These are phyloP conservation scores for Autographa pulchrina DNA, from an alignment of 2,888 invertebrate genomes.

Conservation along the genomic window DNA sequence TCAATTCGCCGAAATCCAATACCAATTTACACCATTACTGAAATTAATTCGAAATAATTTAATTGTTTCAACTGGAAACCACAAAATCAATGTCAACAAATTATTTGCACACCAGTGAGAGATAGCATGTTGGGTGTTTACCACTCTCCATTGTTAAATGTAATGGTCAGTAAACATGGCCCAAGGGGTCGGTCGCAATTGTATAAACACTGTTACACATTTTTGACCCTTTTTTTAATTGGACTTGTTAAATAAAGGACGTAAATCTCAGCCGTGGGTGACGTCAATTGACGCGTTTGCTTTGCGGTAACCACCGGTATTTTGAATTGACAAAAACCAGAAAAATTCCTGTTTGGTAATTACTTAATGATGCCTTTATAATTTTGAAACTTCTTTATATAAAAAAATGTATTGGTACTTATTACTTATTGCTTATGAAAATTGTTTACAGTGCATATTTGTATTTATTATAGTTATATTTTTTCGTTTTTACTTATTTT, in stretches of 20 bases:
- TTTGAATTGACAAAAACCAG: not conserved
- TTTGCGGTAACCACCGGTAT: not conserved
- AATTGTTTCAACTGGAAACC: constrained; percentile 33
- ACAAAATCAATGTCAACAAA: constrained; percentile 52
- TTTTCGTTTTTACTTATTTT: too few species aligned
- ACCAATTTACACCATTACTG: constrained; percentile 3
- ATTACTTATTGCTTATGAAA: too few species aligned
- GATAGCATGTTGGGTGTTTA: constrained; percentile 29
- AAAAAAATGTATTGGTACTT: too few species aligned
- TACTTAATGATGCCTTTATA: too few species aligned
- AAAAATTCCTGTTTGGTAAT: too few species aligned
- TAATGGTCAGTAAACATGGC: constrained; percentile 47
- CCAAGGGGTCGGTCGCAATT: constrained; percentile 36
- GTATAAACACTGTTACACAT: constrained; percentile 25
- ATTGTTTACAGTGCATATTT: too few species aligned
- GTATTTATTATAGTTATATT: too few species aligned
- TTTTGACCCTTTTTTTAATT: constrained; percentile 48
- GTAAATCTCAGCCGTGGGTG: not conserved
- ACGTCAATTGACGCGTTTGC: not conserved
- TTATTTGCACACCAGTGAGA: constrained; percentile 35
- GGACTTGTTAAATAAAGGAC: constrained; percentile 25
- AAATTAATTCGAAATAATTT: constrained; percentile 18
- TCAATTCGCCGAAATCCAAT: not conserved
- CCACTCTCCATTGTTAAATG: constrained; percentile 33
- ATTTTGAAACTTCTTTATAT: too few species aligned